Evolutionary conservation across 2,797 vertebrate species (phyloP), one percentile per base, ranked within the genome.

Genomic region (Catostomus latipinnis): DNA sequence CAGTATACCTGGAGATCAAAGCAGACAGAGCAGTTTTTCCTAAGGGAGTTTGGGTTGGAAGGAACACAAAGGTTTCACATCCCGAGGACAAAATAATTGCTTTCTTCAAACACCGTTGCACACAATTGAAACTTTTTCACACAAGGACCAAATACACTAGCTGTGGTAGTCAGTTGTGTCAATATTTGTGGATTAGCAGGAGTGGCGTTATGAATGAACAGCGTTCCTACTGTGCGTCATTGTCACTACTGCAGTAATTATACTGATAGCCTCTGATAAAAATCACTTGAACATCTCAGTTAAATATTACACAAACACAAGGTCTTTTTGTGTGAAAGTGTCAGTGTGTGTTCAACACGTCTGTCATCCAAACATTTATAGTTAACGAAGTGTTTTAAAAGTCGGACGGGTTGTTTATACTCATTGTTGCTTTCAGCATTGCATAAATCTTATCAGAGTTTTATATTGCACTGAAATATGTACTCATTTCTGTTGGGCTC

Each of bases 181-280:
- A 80, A 73, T 80, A 67, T 80, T 67, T 58, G 70, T 43, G 8
- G 58, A 78, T 71, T 63, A 76, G 11, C 9, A 1, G 34, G 13
- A 76, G 12, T 34, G 16, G 12, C 6, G 56, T 71, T 49, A 34
- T 54, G 22, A 34, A 34, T 34, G 43, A 54, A 22, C 58, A 63
- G 50, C 54, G 52, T 45, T 79, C 48, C 6, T 52, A 11, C 60
- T 67, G 75, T 67, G 69, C 65, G 45, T 57, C 14, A 88, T 87
- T 88, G 83, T 4, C 71, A 50, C 86, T 86, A 85, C 86, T 57
- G 71, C 16, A 22, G 68, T 78, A 82, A 76, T 87, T 85, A 74
- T 12, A 0, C 73, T 50, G 11, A 78, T 79, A 48, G 50, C 71
- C 74, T 12, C 50, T 8, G 34, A 34, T 34, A 4, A 34, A 34